A percentile compares a stretch with the other conserved stretches of the same genome.
phyloP scores from a whole-genome alignment of 2,113 vertebrate species.

The Coptodon bakossiorum region DNA sequence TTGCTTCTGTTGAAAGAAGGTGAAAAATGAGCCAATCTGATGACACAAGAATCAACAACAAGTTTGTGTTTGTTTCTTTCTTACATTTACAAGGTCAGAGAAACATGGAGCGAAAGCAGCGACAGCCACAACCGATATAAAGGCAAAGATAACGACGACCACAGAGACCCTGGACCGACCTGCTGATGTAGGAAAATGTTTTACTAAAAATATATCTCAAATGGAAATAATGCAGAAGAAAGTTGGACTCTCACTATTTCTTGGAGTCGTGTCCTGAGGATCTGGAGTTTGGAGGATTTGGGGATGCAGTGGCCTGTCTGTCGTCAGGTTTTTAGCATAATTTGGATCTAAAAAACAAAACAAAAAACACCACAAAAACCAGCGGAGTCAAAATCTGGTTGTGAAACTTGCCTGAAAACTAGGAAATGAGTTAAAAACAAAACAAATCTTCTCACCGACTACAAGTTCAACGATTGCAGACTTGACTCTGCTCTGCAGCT shows the following conservation, averaged over 20 bases:
- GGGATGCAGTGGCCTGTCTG: rapidly evolving
- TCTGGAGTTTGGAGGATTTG: neutral
- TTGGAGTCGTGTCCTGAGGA: rapidly evolving
- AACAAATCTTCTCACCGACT: conserved; percentile 1
- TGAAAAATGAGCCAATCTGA: neutral
- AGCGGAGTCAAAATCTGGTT: rapidly evolving
- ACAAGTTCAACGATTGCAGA: rapidly evolving
- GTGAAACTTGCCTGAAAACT: neutral
- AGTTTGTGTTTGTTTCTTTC: neutral
- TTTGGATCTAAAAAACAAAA: neutral
- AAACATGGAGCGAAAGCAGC: neutral
- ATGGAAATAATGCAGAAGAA: rapidly evolving
- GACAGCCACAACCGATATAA: neutral
- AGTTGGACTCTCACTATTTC: neutral
- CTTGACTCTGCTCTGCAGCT: rapidly evolving
- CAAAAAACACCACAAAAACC: rapidly evolving
- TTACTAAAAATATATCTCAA: rapidly evolving
- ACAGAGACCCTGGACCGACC: neutral
- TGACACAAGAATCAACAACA: neutral
- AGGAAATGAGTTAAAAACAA: neutral
- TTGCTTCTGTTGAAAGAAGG: neutral
- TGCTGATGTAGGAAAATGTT: rapidly evolving
- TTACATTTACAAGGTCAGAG: neutral
- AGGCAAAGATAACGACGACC: rapidly evolving
- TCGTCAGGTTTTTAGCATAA: rapidly evolving